Base-by-base conservation (phyloP, 2,888 invertebrate species). In the Nephrotoma appendiculata region DNA sequence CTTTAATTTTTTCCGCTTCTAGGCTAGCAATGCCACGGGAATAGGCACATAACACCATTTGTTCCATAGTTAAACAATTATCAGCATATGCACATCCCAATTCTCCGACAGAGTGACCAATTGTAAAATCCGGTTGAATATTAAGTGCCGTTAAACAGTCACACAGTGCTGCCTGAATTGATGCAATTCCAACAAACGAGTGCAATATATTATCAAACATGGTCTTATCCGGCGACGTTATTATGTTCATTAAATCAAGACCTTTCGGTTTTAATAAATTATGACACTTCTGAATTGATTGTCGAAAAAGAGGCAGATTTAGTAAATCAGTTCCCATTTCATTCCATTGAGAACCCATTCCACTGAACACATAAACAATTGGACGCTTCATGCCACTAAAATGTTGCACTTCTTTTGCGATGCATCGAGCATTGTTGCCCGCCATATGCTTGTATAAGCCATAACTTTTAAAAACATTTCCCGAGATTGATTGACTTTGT, bases 291-390 rank as follows among this genome's bases (percentile, higher is more conserved):
- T 94, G 91, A 88, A 98, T 94, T 19, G 96, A 95, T 86, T 94
- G 19, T 19, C 19, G 92, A 90, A 98, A 97, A 4, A 94, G 91
- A 0, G 96, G 95, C 43, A 98, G 92, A 88, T 93, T 92, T 94
- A 97, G 94, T 85, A 98, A 93, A 57, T 95, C 93, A 9, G 93
- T 92, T 4, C 96, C 98, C 96, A 98, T 97, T 88, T 95, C 95
- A 11, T 94, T 92, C 97, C 97, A 98, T 89, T 97, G 97, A 0
- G 96, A 95, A 1, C 97, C 97, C 96, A 98, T 96, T 48, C 98
- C 98, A 86, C 98, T 96, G 92, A 97, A 98, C 83, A 98, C 95
- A 92, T 96, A 98, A 94, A 97, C 97, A 0, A 98, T 92, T 1
- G 97, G 96, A 0, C 95, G 93, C 86, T 93, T 93, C 0, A 93